Conservation (phyloP, 1,140 invertebrate species). For the Pseudobourletiella spinata region DNA sequence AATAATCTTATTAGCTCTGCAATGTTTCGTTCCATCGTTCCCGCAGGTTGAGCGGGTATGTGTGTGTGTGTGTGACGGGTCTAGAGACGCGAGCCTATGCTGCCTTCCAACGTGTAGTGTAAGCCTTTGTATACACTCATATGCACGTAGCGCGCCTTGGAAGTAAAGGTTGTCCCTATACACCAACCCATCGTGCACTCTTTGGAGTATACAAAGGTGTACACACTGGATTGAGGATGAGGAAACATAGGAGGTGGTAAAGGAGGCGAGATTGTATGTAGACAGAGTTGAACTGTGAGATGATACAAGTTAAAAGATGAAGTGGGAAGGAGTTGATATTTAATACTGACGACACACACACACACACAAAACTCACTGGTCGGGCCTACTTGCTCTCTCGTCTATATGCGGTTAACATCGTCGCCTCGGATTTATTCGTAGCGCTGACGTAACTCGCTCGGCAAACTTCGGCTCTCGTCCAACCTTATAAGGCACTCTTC, state of each 20-base stretch:
- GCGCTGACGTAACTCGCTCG: slow-evolving; percentile 36
- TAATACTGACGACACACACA: background rate
- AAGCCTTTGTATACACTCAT: no score
- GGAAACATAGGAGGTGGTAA: no score
- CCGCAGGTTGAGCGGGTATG: background rate
- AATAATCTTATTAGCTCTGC: no score
- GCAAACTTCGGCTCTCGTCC: slow-evolving; percentile 33
- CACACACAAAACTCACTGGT: no score
- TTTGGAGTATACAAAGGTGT: no score
- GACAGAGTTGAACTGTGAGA: background rate
- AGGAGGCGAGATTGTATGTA: no score
- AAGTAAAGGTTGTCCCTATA: no score
- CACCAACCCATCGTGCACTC: no score
- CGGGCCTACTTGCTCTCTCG: slow-evolving; percentile 13
- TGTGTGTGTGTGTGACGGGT: background rate
- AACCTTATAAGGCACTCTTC: slow-evolving; percentile 36
- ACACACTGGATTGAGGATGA: no score
- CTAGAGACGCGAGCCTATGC: no score
- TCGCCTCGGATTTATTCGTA: slow-evolving; percentile 34
- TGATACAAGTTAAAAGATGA: background rate
- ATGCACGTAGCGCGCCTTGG: no score
- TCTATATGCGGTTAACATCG: slow-evolving; percentile 25
- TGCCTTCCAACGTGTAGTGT: no score
- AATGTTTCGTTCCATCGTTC: background rate
- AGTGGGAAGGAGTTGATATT: slow-evolving; percentile 2